Percentiles rank a stretch among this genome's conserved stretches.
Evolutionary conservation across 2,113 vertebrate genomes (phyloP).

Genomic region (Numida meleagris): DNA sequence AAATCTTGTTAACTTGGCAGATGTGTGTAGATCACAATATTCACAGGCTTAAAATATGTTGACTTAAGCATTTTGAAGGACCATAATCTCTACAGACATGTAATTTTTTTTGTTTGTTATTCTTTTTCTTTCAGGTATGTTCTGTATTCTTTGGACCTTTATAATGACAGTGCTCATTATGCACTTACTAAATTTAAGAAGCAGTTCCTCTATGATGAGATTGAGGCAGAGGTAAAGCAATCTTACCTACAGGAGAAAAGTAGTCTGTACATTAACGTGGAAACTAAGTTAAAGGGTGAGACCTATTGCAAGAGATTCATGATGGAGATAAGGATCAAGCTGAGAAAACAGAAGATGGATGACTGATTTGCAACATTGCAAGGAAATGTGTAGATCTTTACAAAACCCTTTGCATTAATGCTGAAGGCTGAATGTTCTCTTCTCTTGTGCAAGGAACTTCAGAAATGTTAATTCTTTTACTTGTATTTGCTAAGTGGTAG

Average conservation of each 20-base stretch:
- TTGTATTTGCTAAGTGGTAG: background rate
- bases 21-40: background rate
- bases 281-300: background rate
- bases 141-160: slow-evolving; percentile 89
- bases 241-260: background rate
- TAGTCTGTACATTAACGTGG: background rate
- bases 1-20: background rate
- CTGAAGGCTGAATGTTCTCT: background rate
- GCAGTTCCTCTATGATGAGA: slow-evolving; percentile 92
- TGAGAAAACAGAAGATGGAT: background rate
- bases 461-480: background rate
- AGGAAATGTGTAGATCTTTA: background rate
- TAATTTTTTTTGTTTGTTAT: background rate
- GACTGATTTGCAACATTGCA: background rate
- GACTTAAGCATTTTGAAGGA: background rate
- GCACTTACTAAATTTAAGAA: slow-evolving; percentile 92
- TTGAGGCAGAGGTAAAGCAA: slow-evolving; percentile 87
- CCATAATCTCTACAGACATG: background rate
- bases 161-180: slow-evolving; percentile 91
- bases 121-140: slow-evolving; percentile 80
- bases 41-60: background rate
- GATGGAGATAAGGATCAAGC: background rate
- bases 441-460: background rate
- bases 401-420: background rate
- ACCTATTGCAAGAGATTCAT: background rate